Conservation (phyloP, 2,113 vertebrate species). For the Illadopsis cleaveri region DNA sequence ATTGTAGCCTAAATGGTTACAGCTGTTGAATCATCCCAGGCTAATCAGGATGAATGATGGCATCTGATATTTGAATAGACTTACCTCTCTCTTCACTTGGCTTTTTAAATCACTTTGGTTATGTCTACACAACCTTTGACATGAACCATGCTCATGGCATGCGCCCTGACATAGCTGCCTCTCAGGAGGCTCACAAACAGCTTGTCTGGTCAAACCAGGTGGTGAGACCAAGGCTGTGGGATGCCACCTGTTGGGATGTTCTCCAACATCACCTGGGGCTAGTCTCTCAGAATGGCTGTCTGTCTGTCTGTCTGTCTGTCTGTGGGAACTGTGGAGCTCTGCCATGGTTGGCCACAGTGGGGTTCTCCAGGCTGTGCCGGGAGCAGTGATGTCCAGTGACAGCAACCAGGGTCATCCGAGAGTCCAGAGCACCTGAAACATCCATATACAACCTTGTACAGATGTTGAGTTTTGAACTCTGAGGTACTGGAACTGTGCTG, state of each 20-base stretch:
- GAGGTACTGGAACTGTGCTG: no score
- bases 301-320: background rate
- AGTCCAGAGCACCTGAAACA: background rate
- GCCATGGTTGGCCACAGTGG: fast-evolving
- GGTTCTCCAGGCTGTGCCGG: background rate
- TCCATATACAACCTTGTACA: background rate
- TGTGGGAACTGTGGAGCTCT: background rate
- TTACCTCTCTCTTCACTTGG: slow-evolving; percentile 19
- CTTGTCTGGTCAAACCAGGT: background rate
- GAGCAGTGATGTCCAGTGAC: background rate
- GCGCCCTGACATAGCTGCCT: background rate
- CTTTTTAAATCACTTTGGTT: slow-evolving; percentile 38
- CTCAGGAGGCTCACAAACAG: background rate
- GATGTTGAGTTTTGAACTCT: no score
- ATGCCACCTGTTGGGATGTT: background rate
- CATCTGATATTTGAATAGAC: slow-evolving; percentile 47
- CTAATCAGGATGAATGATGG: slow-evolving; percentile 58
- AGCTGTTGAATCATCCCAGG: slow-evolving; percentile 58
- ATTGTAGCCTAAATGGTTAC: slow-evolving; percentile 58
- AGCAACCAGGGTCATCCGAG: background rate
- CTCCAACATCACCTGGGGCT: background rate
- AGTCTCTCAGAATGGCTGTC: background rate
- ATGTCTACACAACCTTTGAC: slow-evolving; percentile 27
- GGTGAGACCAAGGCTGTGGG: background rate
- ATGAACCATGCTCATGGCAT: background rate